phyloP scores from a whole-genome alignment of 2,797 vertebrate genomes.

The Lagorchestes hirsutus region DNA sequence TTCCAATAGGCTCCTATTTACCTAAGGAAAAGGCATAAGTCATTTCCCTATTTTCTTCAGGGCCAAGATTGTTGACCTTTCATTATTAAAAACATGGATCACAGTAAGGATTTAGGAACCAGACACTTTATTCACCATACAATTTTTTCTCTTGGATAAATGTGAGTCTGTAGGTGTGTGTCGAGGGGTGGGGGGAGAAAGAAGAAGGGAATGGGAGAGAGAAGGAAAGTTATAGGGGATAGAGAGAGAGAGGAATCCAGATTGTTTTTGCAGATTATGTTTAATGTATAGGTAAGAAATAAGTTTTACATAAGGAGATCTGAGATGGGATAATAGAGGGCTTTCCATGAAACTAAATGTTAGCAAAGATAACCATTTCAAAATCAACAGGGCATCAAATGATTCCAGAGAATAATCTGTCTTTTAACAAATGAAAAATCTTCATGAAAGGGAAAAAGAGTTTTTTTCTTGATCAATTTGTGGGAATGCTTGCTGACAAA shows the following conservation, averaged over 20 bases:
- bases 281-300: neutral
- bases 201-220: neutral
- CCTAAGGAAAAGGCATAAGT: neutral
- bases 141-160: neutral
- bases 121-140: neutral
- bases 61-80: neutral
- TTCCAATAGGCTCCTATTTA: neutral
- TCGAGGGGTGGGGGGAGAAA: accelerated
- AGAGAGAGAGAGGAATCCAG: neutral
- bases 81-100: neutral
- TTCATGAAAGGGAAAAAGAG: neutral
- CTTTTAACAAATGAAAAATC: neutral
- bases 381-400: neutral
- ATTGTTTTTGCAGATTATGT: neutral
- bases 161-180: neutral
- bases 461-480: neutral
- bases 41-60: neutral
- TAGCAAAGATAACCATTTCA: neutral
- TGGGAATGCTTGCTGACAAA: neutral
- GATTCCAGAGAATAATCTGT: neutral
- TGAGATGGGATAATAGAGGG: neutral
- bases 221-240: neutral
- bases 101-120: neutral
- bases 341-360: neutral
- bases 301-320: neutral